Conservation (phyloP, 1,140 invertebrate species). For the Eufriesea mexicana region DNA sequence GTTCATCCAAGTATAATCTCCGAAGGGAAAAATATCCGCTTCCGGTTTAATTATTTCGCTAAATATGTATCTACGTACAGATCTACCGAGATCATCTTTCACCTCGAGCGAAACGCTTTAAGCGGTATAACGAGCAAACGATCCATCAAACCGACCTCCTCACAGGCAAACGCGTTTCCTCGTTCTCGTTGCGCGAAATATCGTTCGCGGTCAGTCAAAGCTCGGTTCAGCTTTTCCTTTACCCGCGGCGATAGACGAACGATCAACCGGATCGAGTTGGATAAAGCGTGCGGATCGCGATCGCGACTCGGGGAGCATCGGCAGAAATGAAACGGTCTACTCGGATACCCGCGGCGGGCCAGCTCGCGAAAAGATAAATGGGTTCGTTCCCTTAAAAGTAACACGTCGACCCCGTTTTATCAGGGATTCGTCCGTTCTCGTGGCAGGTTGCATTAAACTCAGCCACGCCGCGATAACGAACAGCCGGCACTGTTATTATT, state of each 20-base stretch:
- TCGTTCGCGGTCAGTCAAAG: not conserved
- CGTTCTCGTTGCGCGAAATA: not conserved
- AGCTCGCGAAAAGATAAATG: slow-evolving; percentile 56
- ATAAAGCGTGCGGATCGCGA: slow-evolving; percentile 10
- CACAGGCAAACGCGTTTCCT: not conserved
- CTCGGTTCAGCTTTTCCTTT: not conserved
- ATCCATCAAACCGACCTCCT: not conserved
- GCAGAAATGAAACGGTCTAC: slow-evolving; percentile 13
- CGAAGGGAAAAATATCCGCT: no score
- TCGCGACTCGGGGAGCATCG: slow-evolving; percentile 22
- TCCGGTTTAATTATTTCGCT: no score
- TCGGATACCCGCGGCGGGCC: not conserved
- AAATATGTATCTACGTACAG: no score
- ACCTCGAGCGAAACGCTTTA: no score
- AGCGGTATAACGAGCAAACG: no score
- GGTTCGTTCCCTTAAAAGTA: slow-evolving; percentile 58
- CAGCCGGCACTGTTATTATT: slow-evolving; percentile 45
- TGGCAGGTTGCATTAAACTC: slow-evolving; percentile 39
- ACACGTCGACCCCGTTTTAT: slow-evolving; percentile 58
- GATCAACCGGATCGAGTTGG: not conserved
- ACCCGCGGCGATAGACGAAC: not conserved
- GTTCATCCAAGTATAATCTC: no score
- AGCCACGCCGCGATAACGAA: slow-evolving; percentile 25
- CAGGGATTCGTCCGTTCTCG: slow-evolving; percentile 37
- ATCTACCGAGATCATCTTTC: no score